A percentile compares a stretch with the other conserved stretches of the same genome.
These are phyloP conservation scores for Euglossa dilemma DNA, from an alignment of 1,140 invertebrate species.

Conservation along the genomic window DNA sequence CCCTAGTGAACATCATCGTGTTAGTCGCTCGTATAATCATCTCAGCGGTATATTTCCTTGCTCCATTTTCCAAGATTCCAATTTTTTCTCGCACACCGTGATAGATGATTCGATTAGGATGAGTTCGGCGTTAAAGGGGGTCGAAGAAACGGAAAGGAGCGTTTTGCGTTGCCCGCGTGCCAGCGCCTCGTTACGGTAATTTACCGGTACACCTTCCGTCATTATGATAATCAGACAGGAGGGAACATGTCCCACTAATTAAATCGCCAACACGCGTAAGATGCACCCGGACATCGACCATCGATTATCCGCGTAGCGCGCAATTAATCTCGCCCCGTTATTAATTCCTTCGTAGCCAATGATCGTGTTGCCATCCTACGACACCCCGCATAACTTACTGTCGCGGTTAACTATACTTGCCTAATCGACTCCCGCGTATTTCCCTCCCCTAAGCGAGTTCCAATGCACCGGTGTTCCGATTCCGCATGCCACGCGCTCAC, in stretches of 20 bases:
- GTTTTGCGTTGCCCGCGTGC: too few relatives aligned
- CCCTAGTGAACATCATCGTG: too few relatives aligned
- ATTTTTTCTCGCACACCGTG: too few relatives aligned
- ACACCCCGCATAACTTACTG: background rate
- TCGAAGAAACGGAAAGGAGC: background rate
- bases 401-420: background rate
- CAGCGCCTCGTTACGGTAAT: constrained; percentile 3
- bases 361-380: background rate
- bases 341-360: constrained; percentile 41
- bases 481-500: too few relatives aligned
- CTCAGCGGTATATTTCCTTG: too few relatives aligned
- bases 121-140: too few relatives aligned
- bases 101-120: too few relatives aligned
- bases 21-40: too few relatives aligned
- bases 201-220: background rate
- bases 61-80: too few relatives aligned
- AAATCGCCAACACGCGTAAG: constrained; percentile 39
- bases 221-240: constrained; percentile 40
- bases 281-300: constrained; percentile 35
- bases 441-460: too few relatives aligned
- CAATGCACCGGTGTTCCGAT: too few relatives aligned
- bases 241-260: constrained; percentile 40
- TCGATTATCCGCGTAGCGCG: constrained; percentile 30
- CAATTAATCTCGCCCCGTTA: constrained; percentile 45
- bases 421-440: too few relatives aligned